A percentile compares a stretch with the other conserved stretches of the same genome.
phyloP scores from a whole-genome alignment of 2,888 invertebrate genomes.

The Laothoe populi region DNA sequence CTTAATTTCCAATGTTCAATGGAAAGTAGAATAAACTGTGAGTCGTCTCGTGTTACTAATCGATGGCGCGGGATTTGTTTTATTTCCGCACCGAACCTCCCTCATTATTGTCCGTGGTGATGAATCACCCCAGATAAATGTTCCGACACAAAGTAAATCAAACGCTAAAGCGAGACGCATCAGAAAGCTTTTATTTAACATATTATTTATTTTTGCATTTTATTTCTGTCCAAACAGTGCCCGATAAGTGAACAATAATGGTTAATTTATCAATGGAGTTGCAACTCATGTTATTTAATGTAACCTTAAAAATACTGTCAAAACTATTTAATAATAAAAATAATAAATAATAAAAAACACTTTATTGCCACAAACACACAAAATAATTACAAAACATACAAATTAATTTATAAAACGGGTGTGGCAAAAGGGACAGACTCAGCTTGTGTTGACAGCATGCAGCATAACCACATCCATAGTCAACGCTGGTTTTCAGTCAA shows the following conservation, averaged over 20 bases:
- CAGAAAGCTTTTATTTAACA: constrained; percentile 64
- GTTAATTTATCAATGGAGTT: constrained; percentile 49
- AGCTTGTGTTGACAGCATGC: too few species aligned
- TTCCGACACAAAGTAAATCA: constrained; percentile 73
- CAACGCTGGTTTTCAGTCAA: too few species aligned
- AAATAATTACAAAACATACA: too few species aligned
- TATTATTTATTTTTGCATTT: constrained; percentile 61
- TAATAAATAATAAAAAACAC: too few species aligned
- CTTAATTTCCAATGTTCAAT: constrained; percentile 45
- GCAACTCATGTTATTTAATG: constrained; percentile 58
- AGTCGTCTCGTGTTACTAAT: constrained; percentile 75
- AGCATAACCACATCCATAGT: too few species aligned
- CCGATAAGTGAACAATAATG: constrained; percentile 51
- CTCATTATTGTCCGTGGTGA: constrained; percentile 75
- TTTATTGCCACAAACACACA: too few species aligned
- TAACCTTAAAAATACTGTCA: constrained; percentile 31
- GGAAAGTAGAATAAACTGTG: constrained; percentile 54
- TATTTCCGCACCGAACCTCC: constrained; percentile 68
- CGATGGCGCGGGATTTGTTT: constrained; percentile 74
- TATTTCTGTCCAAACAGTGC: constrained; percentile 49
- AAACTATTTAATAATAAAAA: too few species aligned
- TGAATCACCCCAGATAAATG: constrained; percentile 78
- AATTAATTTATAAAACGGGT: too few species aligned
- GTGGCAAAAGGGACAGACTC: too few species aligned
- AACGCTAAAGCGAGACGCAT: constrained; percentile 54